phyloP scores from a whole-genome alignment of 2,113 vertebrate species.

The Mesembrinibis cayennensis region DNA sequence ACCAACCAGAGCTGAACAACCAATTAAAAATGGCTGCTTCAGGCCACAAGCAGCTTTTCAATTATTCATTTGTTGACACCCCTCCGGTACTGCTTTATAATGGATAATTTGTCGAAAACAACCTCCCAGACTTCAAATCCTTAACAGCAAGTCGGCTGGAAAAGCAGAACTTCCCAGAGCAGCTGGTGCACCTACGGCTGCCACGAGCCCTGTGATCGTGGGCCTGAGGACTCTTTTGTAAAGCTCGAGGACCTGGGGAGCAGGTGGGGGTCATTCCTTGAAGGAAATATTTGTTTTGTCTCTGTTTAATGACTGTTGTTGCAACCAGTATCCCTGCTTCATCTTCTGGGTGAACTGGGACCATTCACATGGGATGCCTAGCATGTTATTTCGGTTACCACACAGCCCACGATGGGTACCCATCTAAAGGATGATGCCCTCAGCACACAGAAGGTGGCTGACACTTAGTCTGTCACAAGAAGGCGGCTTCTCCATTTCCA shows the following conservation, averaged over 20 bases:
- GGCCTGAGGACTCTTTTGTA: not conserved
- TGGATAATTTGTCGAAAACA: not conserved
- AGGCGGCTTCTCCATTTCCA: not conserved
- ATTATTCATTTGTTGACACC: not conserved
- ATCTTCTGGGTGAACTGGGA: not conserved
- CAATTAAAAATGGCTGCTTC: not conserved
- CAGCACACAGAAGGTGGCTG: not conserved
- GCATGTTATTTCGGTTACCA: too few relatives aligned
- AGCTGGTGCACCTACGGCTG: not conserved
- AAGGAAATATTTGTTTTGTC: not conserved
- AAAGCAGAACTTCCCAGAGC: not conserved
- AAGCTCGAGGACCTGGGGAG: not conserved
- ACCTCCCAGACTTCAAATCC: not conserved
- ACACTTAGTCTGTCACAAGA: not conserved
- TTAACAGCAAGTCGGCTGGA: not conserved
- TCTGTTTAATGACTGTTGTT: not conserved
- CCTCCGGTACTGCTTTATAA: not conserved
- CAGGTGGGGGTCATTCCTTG: not conserved
- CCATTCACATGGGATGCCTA: not conserved
- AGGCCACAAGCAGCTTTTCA: not conserved
- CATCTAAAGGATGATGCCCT: not conserved
- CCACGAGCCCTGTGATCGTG: not conserved
- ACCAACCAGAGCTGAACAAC: not conserved
- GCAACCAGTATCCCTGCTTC: not conserved
- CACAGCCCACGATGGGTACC: rapidly evolving